These are phyloP conservation scores for Brachirus orientalis DNA, from an alignment of 2,113 vertebrate genomes.

Conservation along the genomic window DNA sequence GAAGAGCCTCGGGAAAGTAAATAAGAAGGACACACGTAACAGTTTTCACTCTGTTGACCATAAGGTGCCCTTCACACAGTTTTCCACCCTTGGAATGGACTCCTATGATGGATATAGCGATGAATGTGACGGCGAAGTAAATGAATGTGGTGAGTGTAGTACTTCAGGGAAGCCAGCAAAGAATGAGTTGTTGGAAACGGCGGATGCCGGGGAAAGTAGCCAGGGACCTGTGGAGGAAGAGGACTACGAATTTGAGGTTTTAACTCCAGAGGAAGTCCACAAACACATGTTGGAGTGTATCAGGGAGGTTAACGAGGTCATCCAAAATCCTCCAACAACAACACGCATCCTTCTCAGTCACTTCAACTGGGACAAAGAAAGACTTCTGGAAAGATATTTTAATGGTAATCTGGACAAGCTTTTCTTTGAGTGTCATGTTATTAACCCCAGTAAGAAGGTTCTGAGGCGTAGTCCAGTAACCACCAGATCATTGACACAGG, in stretches of 20 bases:
- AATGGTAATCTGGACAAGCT: constrained; percentile 99
- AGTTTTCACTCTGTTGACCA: constrained; percentile 38
- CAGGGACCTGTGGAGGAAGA: constrained; percentile 92
- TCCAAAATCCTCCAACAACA: constrained; percentile 99
- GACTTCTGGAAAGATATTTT: constrained; percentile 99
- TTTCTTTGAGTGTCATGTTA: constrained; percentile 99
- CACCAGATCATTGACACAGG: constrained; percentile 96
- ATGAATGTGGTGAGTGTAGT: constrained; percentile 97
- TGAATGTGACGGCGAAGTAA: constrained; percentile 97
- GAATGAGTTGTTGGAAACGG: constrained; percentile 93
- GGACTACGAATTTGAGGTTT: constrained; percentile 97
- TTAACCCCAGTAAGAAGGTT: constrained; percentile 99
- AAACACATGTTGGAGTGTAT: constrained; percentile 99
- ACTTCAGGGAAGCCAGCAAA: constrained; percentile 89
- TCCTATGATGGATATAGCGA: constrained; percentile 99
- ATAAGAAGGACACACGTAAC: too few species aligned
- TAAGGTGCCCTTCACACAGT: constrained; percentile 68
- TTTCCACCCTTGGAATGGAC: constrained; percentile 87
- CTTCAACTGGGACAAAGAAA: constrained; percentile 99
- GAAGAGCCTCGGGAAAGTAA: too few species aligned
- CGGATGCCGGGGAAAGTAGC: constrained; percentile 89
- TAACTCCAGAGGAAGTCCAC: constrained; percentile 96
- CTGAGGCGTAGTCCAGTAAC: constrained; percentile 96
- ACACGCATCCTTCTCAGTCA: constrained; percentile 99
- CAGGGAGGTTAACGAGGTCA: constrained; percentile 99